Evolutionary conservation across 2,797 vertebrate genomes (phyloP).

Genomic region (Haliaeetus vocifer): DNA sequence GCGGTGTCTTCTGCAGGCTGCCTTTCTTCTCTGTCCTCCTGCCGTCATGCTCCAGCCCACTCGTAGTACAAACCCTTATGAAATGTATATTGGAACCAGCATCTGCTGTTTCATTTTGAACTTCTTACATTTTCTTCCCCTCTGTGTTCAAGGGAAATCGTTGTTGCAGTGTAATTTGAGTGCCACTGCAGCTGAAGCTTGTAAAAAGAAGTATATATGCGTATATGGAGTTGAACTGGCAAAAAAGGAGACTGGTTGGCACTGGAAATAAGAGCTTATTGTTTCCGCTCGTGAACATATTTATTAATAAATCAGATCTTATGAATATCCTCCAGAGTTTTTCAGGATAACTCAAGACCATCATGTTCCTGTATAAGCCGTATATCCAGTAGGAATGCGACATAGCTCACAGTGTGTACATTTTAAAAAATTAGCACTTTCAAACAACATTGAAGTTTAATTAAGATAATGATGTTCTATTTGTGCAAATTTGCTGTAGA

Average conservation of each 20-base stretch:
- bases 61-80: not conserved
- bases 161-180: constrained; percentile 5
- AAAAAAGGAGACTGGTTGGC: not conserved
- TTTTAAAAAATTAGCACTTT: not conserved
- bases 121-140: not conserved
- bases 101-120: not conserved
- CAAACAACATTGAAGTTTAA: not conserved
- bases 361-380: not conserved
- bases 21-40: not conserved
- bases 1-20: not conserved
- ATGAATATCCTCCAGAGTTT: not conserved
- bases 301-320: constrained; percentile 21
- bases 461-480: not conserved
- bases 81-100: not conserved
- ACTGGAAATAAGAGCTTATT: constrained; percentile 16
- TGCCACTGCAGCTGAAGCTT: not conserved
- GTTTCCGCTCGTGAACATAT: not conserved
- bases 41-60: not conserved
- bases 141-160: not conserved
- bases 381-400: not conserved
- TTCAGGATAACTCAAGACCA: not conserved
- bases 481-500: not conserved
- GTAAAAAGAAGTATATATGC: not conserved
- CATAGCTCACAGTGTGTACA: not conserved
- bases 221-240: not conserved